Evolutionary conservation across 2,888 invertebrate genomes (phyloP), one percentile per base, ranked within the genome.

Genomic region (Lymantria dispar): DNA sequence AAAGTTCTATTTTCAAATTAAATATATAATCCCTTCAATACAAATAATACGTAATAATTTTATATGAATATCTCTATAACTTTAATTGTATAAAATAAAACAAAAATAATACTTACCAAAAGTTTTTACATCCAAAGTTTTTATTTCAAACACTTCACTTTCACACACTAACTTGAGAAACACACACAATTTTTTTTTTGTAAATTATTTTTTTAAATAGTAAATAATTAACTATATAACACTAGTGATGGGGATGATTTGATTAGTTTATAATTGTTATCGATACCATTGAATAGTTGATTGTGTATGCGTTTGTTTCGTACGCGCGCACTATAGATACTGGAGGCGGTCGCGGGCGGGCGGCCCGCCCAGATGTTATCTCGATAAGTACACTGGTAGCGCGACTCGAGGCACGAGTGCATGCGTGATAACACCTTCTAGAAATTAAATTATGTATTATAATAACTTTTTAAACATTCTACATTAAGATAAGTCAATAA

Each of bases 321-420:
- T 50, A 38, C 76, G 85, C 79, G 80, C 78, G 80, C 78, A 70
- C 54, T 70, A 43, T 68, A 58, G 69, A 70, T 71, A 86, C 87
- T 86, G 83, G 66, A 83, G 74, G 64, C 54, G 51, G 44, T 52
- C 55, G 59, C 63, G 64, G 70, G 68, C 79, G 79, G 78, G 79
- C 84, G 78, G 84, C 78, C 85, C 87, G 85, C 85, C 87, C 80
- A 81, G 84, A 81, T 80, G 79, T 73, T 85, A 86, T 86, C 86
- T 78, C 75, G 60, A 63, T 66, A 58, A 64, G 51, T 66, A 60
- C 56, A 43, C 53, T 22, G 49, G 47, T 46, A 43, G 30, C 36
- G n/a, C 47, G 52, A 8, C 44, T 43, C 44, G 47, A 60, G 22
- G 8, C 33, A 54, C 42, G 14, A 60, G 54, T 52, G 53, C 11